phyloP scores from a whole-genome alignment of 2,888 invertebrate species.

The Corbicula japonica region DNA sequence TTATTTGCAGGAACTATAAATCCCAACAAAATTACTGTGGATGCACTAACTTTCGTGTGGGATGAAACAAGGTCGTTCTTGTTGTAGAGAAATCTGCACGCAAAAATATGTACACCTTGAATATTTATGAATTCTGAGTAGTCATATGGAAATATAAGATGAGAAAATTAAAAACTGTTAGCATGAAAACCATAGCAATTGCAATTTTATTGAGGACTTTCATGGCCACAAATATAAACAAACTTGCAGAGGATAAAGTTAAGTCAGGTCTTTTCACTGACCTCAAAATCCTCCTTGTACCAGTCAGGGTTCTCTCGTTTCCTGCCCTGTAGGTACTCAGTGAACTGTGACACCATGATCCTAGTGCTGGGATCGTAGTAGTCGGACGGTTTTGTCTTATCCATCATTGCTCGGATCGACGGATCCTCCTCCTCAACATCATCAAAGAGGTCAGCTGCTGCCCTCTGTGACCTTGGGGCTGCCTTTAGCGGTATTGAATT shows the following conservation, averaged over 20 bases:
- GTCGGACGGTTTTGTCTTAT: slow-evolving; percentile 33
- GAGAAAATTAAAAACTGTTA: neutral
- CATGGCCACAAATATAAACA: neutral
- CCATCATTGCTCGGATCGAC: neutral
- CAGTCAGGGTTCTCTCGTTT: slow-evolving; percentile 38
- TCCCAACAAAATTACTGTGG: no score
- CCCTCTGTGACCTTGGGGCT: neutral
- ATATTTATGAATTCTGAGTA: neutral
- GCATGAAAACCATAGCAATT: neutral
- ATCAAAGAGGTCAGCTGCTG: slow-evolving; percentile 7
- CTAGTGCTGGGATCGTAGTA: slow-evolving; percentile 49
- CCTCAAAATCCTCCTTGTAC: slow-evolving; percentile 62
- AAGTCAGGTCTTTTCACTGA: slow-evolving; percentile 24
- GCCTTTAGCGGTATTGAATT: neutral
- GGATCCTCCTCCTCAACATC: slow-evolving; percentile 19
- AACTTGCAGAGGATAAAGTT: neutral
- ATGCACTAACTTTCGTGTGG: no score
- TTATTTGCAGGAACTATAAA: no score
- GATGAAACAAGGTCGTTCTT: no score
- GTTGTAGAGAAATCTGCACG: neutral
- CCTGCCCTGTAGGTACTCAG: slow-evolving; percentile 45
- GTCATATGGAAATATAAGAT: neutral
- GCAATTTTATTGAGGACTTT: no score
- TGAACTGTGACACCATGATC: slow-evolving; percentile 50
- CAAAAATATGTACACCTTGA: neutral